Evolutionary conservation across 1,140 invertebrate genomes (phyloP).

Genomic region (Paramacrobiotus metropolitanus): DNA sequence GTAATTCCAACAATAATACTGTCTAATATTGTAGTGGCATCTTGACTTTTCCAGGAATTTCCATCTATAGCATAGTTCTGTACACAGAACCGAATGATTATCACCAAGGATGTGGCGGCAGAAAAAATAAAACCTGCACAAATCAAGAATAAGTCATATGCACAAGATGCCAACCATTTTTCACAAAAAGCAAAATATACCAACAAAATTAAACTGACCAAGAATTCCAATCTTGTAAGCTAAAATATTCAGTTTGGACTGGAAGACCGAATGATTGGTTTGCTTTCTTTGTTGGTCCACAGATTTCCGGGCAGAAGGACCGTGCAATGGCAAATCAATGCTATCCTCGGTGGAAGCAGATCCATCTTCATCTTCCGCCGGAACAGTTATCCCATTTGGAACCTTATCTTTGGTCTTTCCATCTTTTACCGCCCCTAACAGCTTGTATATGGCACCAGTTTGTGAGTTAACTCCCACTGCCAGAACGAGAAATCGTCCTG

Average conservation of each 20-base stretch:
- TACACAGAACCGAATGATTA: conserved; percentile 18
- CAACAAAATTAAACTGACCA: too few relatives aligned
- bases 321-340: neutral
- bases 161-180: too few relatives aligned
- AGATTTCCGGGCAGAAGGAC: neutral
- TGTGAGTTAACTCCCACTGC: conserved; percentile 21
- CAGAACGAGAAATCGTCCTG: conserved; percentile 18
- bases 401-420: conserved; percentile 1
- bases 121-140: too few relatives aligned
- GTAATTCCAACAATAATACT: conserved; percentile 21
- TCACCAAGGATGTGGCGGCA: too few relatives aligned
- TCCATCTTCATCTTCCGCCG: too few relatives aligned
- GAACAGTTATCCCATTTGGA: too few relatives aligned
- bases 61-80: conserved; percentile 15
- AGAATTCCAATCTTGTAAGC: conserved; percentile 22
- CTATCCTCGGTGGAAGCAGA: neutral
- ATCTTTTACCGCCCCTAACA: conserved; percentile 12
- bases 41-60: conserved; percentile 13
- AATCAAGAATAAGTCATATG: too few relatives aligned
- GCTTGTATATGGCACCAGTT: conserved; percentile 21
- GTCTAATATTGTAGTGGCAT: conserved; percentile 17
- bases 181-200: too few relatives aligned
- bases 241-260: conserved; percentile 19
- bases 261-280: conserved; percentile 20
- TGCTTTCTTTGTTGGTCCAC: neutral